Evolutionary conservation across 2,888 invertebrate genomes (phyloP).

Genomic region (Drosophila rellima): DNA sequence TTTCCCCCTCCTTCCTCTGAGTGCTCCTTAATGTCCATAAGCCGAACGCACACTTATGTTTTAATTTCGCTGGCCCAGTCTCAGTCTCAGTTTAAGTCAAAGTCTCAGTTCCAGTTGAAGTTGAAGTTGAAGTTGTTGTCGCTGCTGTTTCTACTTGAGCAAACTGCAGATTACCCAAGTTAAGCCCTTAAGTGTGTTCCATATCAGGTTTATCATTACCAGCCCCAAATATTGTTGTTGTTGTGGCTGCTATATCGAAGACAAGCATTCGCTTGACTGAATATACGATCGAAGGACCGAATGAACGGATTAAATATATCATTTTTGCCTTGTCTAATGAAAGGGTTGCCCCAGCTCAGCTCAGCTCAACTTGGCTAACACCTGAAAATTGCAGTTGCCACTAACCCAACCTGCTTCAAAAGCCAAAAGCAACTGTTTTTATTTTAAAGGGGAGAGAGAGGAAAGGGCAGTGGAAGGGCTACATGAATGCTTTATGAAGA

Average conservation of each 20-base stretch:
- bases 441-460: background rate
- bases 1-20: constrained; percentile 8
- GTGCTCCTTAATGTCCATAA: constrained; percentile 27
- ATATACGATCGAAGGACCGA: constrained; percentile 38
- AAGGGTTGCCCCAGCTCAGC: constrained; percentile 59
- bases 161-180: constrained; percentile 78
- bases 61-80: constrained; percentile 70
- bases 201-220: constrained; percentile 78
- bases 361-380: constrained; percentile 64
- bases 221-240: constrained; percentile 30
- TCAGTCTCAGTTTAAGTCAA: constrained; percentile 37
- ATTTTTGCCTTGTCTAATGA: constrained; percentile 76
- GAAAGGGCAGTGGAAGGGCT: background rate
- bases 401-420: constrained; percentile 41
- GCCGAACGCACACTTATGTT: constrained; percentile 54
- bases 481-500: constrained; percentile 61
- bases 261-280: constrained; percentile 66
- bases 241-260: constrained; percentile 51
- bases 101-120: constrained; percentile 38
- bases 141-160: constrained; percentile 74
- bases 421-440: constrained; percentile 51
- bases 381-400: constrained; percentile 75
- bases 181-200: constrained; percentile 82
- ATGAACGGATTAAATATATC: constrained; percentile 81
- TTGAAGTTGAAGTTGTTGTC: constrained; percentile 42